Percentiles rank a stretch among this genome's conserved stretches.
Conservation (phyloP, 2,797 vertebrate genomes). For the Rhynchonycteris naso region DNA sequence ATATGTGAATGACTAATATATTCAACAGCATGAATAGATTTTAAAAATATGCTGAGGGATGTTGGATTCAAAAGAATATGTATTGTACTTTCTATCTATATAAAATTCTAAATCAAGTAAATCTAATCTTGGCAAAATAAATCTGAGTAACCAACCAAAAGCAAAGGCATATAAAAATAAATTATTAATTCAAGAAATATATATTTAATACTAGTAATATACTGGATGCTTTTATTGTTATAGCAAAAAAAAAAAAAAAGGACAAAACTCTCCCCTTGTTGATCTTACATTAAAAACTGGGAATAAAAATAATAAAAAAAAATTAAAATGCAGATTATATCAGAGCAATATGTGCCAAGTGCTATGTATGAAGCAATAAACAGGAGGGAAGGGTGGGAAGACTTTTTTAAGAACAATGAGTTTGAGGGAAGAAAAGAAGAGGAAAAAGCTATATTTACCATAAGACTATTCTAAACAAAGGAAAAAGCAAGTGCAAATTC, state of each 20-base stretch:
- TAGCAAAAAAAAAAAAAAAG: neutral
- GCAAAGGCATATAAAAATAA: neutral
- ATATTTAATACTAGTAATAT: neutral
- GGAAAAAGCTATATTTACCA: neutral
- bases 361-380: neutral
- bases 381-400: neutral
- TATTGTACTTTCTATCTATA: neutral
- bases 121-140: neutral
- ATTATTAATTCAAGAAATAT: neutral
- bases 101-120: neutral
- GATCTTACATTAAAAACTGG: neutral
- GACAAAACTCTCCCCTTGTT: neutral
- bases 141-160: neutral
- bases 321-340: neutral
- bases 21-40: neutral
- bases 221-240: neutral
- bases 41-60: neutral
- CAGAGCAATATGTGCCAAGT: neutral
- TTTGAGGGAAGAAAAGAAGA: neutral
- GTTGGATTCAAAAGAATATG: neutral
- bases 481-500: neutral
- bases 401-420: neutral
- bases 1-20: neutral
- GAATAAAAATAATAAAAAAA: neutral
- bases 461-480: neutral